Evolutionary conservation across 2,113 vertebrate species (phyloP).

Genomic region (Leptobrachium ailaonicum): DNA sequence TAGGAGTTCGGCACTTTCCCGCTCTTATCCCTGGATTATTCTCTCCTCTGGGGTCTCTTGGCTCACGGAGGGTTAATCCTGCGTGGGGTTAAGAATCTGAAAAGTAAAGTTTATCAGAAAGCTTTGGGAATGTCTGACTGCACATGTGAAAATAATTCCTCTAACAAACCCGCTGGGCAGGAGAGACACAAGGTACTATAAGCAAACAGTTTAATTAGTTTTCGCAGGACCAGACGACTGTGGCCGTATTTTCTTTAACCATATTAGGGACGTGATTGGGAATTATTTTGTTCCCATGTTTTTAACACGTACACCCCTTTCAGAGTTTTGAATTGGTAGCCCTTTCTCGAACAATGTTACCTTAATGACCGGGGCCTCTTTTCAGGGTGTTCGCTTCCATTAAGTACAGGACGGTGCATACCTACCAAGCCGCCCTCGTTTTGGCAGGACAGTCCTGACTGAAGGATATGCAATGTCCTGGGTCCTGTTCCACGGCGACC

Average conservation of each 20-base stretch:
- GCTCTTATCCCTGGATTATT: neutral
- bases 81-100: constrained; percentile 1
- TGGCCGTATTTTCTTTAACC: constrained; percentile 42
- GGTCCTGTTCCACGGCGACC: too few relatives aligned
- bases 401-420: too few relatives aligned
- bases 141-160: constrained; percentile 49
- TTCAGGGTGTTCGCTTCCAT: too few relatives aligned
- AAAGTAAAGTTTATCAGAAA: constrained; percentile 31
- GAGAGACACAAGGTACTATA: constrained; percentile 43
- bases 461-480: too few relatives aligned
- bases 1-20: too few relatives aligned
- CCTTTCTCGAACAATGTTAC: too few relatives aligned
- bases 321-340: too few relatives aligned
- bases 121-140: constrained; percentile 39
- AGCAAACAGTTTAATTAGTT: constrained; percentile 46
- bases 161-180: constrained; percentile 46
- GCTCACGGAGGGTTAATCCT: constrained; percentile 4
- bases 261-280: constrained; percentile 39
- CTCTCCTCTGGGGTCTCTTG: neutral
- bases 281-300: constrained; percentile 44
- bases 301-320: constrained; percentile 21
- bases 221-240: constrained; percentile 38
- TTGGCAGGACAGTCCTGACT: too few relatives aligned
- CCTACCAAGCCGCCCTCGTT: too few relatives aligned
- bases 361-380: too few relatives aligned